A percentile compares a stretch with the other conserved stretches of the same genome.
Evolutionary conservation across 2,888 invertebrate species (phyloP).

Genomic region (Clivina fossor): DNA sequence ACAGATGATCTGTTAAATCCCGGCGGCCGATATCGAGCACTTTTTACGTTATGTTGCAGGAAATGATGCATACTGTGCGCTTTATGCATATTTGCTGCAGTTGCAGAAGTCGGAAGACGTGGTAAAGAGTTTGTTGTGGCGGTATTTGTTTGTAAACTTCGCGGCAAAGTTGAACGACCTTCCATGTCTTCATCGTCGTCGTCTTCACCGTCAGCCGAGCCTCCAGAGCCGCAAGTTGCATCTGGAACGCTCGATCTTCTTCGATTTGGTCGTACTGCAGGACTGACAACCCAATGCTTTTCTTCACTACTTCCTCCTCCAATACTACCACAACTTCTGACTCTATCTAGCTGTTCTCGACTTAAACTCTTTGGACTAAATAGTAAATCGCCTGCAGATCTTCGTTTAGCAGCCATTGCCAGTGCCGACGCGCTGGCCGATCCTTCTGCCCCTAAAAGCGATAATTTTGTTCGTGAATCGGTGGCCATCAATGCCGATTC

Average conservation of each 20-base stretch:
- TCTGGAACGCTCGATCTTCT: slow-evolving; percentile 64
- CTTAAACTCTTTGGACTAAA: slow-evolving; percentile 80
- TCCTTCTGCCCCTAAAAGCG: slow-evolving; percentile 63
- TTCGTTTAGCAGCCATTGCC: slow-evolving; percentile 72
- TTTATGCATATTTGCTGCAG: slow-evolving; percentile 57
- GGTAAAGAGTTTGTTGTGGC: slow-evolving; percentile 77
- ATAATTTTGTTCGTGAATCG: slow-evolving; percentile 78
- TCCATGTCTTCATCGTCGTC: slow-evolving; percentile 54
- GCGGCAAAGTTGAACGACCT: slow-evolving; percentile 63
- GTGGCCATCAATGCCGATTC: slow-evolving; percentile 88
- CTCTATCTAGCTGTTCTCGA: slow-evolving; percentile 71
- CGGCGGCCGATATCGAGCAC: slow-evolving; percentile 83
- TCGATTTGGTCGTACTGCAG: slow-evolving; percentile 49
- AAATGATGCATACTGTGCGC: slow-evolving; percentile 65
- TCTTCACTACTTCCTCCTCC: slow-evolving; percentile 63
- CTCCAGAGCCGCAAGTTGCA: slow-evolving; percentile 54
- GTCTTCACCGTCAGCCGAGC: slow-evolving; percentile 60
- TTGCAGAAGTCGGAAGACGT: slow-evolving; percentile 62
- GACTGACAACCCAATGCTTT: slow-evolving; percentile 50
- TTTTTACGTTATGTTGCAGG: slow-evolving; percentile 70
- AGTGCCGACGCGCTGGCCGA: slow-evolving; percentile 66
- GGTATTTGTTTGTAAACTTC: slow-evolving; percentile 62
- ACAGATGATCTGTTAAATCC: slow-evolving; percentile 66
- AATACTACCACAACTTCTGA: slow-evolving; percentile 81
- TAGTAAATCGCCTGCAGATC: slow-evolving; percentile 81